Percentiles rank a stretch among this genome's conserved stretches.
These are phyloP conservation scores for Craniophora ligustri DNA, from an alignment of 2,888 invertebrate genomes.

Conservation along the genomic window DNA sequence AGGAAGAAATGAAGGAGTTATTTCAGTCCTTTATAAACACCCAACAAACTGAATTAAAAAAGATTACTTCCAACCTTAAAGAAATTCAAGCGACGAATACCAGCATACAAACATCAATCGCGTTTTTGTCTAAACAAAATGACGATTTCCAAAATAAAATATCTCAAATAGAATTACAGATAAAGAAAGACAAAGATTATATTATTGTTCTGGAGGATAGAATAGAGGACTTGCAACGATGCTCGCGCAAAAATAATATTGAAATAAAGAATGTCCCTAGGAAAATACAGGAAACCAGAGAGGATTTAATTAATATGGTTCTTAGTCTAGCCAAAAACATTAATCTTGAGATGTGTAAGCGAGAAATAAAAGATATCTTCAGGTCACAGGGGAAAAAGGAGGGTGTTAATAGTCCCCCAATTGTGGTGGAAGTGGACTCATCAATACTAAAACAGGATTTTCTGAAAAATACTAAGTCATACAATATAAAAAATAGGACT, in stretches of 20 bases:
- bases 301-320: background rate
- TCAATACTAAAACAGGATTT: background rate
- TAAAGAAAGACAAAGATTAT: constrained; percentile 1
- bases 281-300: background rate
- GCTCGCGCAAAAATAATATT: background rate
- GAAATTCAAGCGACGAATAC: background rate
- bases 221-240: constrained; percentile 3
- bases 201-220: background rate
- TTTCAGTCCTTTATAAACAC: background rate
- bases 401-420: background rate
- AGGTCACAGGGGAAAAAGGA: background rate
- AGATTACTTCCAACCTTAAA: background rate
- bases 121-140: background rate
- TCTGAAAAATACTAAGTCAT: background rate
- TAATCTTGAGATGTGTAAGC: background rate
- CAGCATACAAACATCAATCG: background rate
- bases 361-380: background rate
- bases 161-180: background rate
- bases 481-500: too few relatives aligned
- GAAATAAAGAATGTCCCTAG: constrained; percentile 4
- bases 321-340: background rate
- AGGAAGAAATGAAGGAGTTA: background rate
- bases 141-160: background rate
- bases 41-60: background rate
- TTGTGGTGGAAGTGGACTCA: background rate